Evolutionary conservation across 2,113 vertebrate genomes (phyloP).

Genomic region (Chaetodon trifascialis): DNA sequence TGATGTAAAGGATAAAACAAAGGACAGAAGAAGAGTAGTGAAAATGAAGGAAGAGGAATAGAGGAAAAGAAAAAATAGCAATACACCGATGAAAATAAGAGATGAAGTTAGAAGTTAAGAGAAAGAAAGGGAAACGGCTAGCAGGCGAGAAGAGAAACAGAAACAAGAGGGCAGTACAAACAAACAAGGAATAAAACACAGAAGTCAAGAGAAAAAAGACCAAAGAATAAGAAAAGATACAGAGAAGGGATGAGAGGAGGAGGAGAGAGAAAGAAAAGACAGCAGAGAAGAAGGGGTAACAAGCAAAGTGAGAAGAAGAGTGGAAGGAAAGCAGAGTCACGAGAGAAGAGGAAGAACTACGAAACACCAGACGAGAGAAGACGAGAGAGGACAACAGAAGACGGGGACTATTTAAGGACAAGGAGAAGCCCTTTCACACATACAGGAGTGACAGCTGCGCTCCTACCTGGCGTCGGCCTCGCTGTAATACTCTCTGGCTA

Average conservation of each 20-base stretch:
- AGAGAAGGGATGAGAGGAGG: background rate
- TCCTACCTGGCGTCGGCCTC: constrained; percentile 86
- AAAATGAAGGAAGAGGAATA: background rate
- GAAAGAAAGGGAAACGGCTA: constrained; percentile 4
- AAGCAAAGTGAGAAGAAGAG: background rate
- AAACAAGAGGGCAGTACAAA: background rate
- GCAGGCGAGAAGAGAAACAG: background rate
- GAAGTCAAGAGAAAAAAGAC: background rate
- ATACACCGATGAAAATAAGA: background rate
- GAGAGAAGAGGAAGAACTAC: constrained; percentile 5
- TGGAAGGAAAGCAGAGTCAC: constrained; percentile 10
- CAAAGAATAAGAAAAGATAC: background rate
- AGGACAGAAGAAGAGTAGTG: background rate
- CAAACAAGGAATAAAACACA: background rate
- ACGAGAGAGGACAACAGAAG: constrained; percentile 27
- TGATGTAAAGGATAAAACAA: background rate
- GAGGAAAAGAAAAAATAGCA: background rate
- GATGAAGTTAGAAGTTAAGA: background rate
- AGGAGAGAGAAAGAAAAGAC: background rate
- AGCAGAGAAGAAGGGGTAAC: background rate
- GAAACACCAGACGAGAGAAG: background rate
- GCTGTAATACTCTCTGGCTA: constrained; percentile 87
- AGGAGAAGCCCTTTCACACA: constrained; percentile 32
- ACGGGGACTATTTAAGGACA: constrained; percentile 34
- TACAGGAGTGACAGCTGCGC: background rate